Percentiles rank a stretch among this genome's conserved stretches.
Conservation (phyloP, 2,888 invertebrate genomes). For the Laspeyria flexula region DNA sequence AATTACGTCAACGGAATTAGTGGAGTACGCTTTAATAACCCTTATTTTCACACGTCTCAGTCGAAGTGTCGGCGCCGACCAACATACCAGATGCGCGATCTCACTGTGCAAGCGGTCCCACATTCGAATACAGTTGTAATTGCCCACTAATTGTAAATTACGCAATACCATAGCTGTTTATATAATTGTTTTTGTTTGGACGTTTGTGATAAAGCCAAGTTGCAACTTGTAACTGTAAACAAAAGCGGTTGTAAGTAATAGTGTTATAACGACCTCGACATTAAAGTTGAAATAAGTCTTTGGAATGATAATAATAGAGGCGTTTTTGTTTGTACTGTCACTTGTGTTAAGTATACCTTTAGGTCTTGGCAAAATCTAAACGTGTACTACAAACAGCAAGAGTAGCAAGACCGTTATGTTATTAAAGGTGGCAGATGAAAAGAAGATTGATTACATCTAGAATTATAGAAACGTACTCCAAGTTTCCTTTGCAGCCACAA, state of each 20-base stretch:
- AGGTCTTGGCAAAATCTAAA: too few relatives aligned
- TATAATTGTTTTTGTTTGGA: conserved; percentile 59
- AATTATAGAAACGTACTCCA: too few relatives aligned
- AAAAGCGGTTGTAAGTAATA: conserved; percentile 12
- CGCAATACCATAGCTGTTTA: conserved; percentile 69
- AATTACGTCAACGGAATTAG: conserved; percentile 24
- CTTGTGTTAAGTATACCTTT: background rate
- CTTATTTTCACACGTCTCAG: conserved; percentile 47
- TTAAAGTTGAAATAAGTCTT: conserved; percentile 9
- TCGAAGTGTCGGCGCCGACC: background rate
- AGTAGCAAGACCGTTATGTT: too few relatives aligned
- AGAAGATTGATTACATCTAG: too few relatives aligned
- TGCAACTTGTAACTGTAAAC: conserved; percentile 40
- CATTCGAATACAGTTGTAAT: conserved; percentile 71
- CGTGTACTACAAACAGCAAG: too few relatives aligned
- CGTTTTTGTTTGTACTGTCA: background rate
- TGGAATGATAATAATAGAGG: background rate
- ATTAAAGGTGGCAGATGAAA: too few relatives aligned
- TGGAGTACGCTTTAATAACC: conserved; percentile 28
- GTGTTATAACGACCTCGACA: conserved; percentile 13
- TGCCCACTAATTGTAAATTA: conserved; percentile 65
- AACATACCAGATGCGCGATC: conserved; percentile 4
- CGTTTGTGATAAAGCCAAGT: conserved; percentile 34
- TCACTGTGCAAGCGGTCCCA: conserved; percentile 48
- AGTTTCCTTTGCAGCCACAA: too few relatives aligned